These are phyloP conservation scores for Ceryle rudis DNA, from an alignment of 2,797 vertebrate species.

Conservation along the genomic window DNA sequence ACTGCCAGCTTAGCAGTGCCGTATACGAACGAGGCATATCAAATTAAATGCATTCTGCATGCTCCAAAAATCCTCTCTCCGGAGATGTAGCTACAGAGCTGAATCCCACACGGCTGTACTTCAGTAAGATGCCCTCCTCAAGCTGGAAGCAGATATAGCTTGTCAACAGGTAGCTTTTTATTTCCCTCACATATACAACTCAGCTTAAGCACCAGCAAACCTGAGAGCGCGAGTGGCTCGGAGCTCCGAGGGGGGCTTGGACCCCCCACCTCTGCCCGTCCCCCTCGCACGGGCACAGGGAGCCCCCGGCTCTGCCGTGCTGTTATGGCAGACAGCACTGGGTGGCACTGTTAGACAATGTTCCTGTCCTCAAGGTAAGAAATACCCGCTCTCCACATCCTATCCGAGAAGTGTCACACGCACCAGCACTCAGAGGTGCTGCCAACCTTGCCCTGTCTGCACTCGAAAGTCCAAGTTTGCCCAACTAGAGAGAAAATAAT, in stretches of 20 bases:
- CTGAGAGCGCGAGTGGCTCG: accelerated
- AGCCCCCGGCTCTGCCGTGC: not conserved
- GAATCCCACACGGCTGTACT: accelerated
- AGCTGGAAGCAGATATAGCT: not conserved
- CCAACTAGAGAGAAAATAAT: not conserved
- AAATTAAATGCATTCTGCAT: not conserved
- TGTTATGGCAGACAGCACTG: conserved; percentile 63
- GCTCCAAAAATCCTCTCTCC: not conserved
- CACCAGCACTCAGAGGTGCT: not conserved
- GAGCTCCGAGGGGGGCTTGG: accelerated
- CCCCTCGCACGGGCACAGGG: accelerated
- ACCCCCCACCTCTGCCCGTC: not conserved
- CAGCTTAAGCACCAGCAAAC: accelerated
- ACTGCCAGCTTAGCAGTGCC: accelerated
- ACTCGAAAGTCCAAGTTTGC: not conserved
- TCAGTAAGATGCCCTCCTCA: not conserved
- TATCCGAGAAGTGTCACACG: accelerated
- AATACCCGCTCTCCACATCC: not conserved
- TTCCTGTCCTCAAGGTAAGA: conserved; percentile 44
- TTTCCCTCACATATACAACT: accelerated
- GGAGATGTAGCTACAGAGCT: not conserved
- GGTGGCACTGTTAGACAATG: conserved; percentile 66
- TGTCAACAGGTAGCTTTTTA: not conserved
- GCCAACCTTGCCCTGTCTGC: not conserved
- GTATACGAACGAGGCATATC: accelerated